These are phyloP conservation scores for Pelecanus crispus DNA, from an alignment of 2,113 vertebrate species.

Conservation along the genomic window DNA sequence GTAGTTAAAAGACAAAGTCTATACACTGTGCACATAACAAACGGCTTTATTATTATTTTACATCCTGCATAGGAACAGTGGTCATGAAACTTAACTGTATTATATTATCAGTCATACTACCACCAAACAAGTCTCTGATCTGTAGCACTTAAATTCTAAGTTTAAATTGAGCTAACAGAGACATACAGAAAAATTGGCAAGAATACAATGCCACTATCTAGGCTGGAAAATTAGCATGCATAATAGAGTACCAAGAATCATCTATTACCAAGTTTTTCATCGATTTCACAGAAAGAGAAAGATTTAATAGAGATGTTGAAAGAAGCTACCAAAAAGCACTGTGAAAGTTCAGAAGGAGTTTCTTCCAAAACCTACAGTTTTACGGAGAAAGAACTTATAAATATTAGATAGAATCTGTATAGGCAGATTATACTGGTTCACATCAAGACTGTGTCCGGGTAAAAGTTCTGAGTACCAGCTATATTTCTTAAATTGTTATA, in stretches of 20 bases:
- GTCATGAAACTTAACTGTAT: not conserved
- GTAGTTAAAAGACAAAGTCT: not conserved
- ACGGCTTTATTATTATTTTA: not conserved
- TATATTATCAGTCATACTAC: not conserved
- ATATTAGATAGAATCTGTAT: not conserved
- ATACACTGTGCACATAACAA: not conserved
- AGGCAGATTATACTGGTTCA: not conserved
- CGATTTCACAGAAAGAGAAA: not conserved
- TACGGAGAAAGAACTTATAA: not conserved
- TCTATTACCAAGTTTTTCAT: not conserved
- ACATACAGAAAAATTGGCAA: not conserved
- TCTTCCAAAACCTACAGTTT: fast-evolving
- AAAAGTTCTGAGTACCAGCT: not conserved
- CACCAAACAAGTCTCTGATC: not conserved
- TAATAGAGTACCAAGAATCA: not conserved
- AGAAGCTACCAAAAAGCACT: not conserved
- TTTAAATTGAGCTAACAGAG: not conserved
- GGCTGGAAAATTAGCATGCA: not conserved
- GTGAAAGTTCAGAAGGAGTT: not conserved
- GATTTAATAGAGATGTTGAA: not conserved
- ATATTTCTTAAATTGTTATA: not conserved
- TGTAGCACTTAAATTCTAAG: not conserved
- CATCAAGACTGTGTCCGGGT: not conserved
- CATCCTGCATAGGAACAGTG: not conserved
- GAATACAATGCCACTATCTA: not conserved